Conservation (phyloP, 2,888 invertebrate genomes). For the Amiota mariae region DNA sequence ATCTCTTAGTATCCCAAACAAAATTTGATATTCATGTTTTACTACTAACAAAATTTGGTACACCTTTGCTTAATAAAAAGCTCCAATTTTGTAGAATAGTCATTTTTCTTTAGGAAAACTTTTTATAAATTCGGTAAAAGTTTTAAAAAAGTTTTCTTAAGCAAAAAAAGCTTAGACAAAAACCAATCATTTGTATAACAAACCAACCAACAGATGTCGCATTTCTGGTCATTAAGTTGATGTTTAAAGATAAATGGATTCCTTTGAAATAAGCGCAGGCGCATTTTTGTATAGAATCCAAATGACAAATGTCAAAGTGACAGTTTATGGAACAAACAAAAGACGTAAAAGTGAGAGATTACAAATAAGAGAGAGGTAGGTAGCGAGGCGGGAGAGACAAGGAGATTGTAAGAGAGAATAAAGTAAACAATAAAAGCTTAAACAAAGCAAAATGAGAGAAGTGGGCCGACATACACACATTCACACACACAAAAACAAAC, state of each 20-base stretch:
- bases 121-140: too few species aligned
- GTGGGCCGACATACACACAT: background rate
- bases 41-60: too few species aligned
- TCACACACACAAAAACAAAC: background rate
- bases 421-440: slow-evolving; percentile 19
- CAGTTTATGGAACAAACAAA: background rate
- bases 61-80: too few species aligned
- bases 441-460: background rate
- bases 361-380: background rate
- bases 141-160: background rate
- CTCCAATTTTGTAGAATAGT: too few species aligned
- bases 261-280: background rate
- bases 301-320: slow-evolving; percentile 27
- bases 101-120: too few species aligned
- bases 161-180: background rate
- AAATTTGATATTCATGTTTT: too few species aligned
- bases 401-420: background rate
- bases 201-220: background rate
- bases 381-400: background rate
- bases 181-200: background rate
- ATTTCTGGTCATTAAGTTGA: background rate
- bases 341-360: background rate
- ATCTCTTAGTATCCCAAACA: too few species aligned
- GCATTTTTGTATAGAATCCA: background rate
- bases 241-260: background rate